These are phyloP conservation scores for Embiotoca jacksoni DNA, from an alignment of 2,113 vertebrate species.

Conservation along the genomic window DNA sequence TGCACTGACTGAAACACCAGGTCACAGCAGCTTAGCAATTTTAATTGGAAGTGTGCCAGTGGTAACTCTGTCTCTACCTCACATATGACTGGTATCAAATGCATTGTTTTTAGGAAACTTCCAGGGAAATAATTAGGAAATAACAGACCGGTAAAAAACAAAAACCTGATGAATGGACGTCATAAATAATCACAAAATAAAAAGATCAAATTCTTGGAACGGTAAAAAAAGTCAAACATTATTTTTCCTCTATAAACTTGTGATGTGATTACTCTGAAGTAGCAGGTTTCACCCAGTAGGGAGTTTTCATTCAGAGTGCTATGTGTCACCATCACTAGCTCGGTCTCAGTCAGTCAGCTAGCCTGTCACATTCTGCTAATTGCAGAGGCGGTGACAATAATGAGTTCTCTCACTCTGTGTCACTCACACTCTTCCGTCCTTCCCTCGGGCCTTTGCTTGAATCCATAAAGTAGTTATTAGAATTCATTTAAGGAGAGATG, in stretches of 20 bases:
- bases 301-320: slow-evolving; percentile 6
- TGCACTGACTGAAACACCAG: too few species aligned
- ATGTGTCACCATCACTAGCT: slow-evolving; percentile 31
- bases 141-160: too few species aligned
- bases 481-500: slow-evolving; percentile 36
- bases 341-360: slow-evolving; percentile 26
- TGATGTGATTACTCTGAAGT: slow-evolving; percentile 11
- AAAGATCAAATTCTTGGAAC: too few species aligned
- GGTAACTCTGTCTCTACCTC: too few species aligned
- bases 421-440: slow-evolving; percentile 12
- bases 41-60: too few species aligned
- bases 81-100: too few species aligned
- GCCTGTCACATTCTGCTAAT: slow-evolving; percentile 33
- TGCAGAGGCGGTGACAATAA: slow-evolving; percentile 48
- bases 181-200: too few species aligned
- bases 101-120: too few species aligned
- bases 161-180: too few species aligned
- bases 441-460: slow-evolving; percentile 23
- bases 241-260: slow-evolving; percentile 3
- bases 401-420: slow-evolving; percentile 40
- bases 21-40: too few species aligned
- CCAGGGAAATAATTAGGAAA: too few species aligned
- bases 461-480: slow-evolving; percentile 48
- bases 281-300: slow-evolving; percentile 20
- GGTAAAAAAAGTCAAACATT: background rate